Evolutionary conservation across 2,888 invertebrate genomes (phyloP).

Genomic region (Erpobdella octoculata): DNA sequence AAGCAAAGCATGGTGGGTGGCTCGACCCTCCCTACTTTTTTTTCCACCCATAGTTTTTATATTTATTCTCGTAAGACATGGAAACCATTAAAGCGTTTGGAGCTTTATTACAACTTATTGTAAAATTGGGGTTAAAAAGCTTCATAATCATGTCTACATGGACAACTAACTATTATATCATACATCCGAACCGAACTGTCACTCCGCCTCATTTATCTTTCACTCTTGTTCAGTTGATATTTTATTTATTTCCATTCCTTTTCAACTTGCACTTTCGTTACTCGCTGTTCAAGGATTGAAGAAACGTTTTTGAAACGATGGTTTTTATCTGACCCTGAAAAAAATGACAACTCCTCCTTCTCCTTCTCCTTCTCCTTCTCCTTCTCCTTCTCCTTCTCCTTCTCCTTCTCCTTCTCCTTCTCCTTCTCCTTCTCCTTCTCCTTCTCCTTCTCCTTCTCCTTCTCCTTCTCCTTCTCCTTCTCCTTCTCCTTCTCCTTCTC

Average conservation of each 20-base stretch:
- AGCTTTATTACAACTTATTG: too few species aligned
- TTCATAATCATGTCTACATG: too few species aligned
- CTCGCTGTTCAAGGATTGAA: not conserved
- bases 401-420: slow-evolving; percentile 29
- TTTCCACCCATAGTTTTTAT: too few species aligned
- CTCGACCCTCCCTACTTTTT: too few species aligned
- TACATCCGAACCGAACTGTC: too few species aligned
- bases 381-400: slow-evolving; percentile 30
- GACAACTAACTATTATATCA: too few species aligned
- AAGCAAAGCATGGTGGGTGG: too few species aligned
- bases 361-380: slow-evolving; percentile 29
- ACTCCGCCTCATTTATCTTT: too few species aligned
- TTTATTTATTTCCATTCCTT: too few species aligned
- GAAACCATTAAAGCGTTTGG: too few species aligned
- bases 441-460: slow-evolving; percentile 30
- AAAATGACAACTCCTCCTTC: slow-evolving; percentile 28
- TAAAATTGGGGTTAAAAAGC: too few species aligned
- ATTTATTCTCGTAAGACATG: too few species aligned
- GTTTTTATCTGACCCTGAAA: not conserved
- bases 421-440: slow-evolving; percentile 29
- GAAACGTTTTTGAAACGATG: not conserved
- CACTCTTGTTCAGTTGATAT: not conserved
- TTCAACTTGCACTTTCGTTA: not conserved
- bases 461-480: slow-evolving; percentile 29
- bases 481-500: slow-evolving; percentile 28